Evolutionary conservation across 1,140 invertebrate genomes (phyloP), one percentile per base, ranked within the genome.

Genomic region (Zaprionus ornatus): DNA sequence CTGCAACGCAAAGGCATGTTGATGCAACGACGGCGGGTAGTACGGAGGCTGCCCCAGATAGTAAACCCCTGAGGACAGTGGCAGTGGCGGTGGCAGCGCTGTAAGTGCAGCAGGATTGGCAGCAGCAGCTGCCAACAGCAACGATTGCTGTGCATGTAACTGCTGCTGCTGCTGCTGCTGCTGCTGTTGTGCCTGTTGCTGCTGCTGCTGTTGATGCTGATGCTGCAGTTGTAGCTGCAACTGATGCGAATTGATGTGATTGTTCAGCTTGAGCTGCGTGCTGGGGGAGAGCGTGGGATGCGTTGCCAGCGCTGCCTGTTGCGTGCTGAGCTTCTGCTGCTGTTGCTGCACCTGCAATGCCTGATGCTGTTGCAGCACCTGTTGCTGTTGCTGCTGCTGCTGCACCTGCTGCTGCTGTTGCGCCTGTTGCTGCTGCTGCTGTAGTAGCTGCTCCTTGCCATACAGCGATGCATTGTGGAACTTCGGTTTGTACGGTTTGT

Each of bases 401-500:
- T 57, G 67, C 7, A 55, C 48, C 2, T 37, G 52, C 3, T 32
- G 61, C 15, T 68, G 68, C 13, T 71, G 74, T 4, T 81, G 70
- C n/a, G 63, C 59, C 48, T 57, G 67, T 25, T 66, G 52, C 6
- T 70, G 83, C 10, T 74, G 60, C 5, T 63, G 68, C 12, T 77
- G 81, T 29, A 74, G 75, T n/a, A 85, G 82, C 37, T 91, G 79
- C 27, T 86, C 73, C 42, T 79, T 76, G 60, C 60, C 82, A 59
- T 96, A 95, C 48, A 95, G 91, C 25, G 93, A 85, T 23, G 94
- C 95, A 78, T 95, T 96, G 71, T 95, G 95, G 88, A 97, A 97
- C 92, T 97, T 97, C 48, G 96, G 96, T 92, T 97, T 97, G 85
- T 97, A 97, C 32, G 92, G 92, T 79, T 92, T 92, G 50, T 92